Evolutionary conservation across 2,113 vertebrate genomes (phyloP).

Genomic region (Chloroceryle aenea): DNA sequence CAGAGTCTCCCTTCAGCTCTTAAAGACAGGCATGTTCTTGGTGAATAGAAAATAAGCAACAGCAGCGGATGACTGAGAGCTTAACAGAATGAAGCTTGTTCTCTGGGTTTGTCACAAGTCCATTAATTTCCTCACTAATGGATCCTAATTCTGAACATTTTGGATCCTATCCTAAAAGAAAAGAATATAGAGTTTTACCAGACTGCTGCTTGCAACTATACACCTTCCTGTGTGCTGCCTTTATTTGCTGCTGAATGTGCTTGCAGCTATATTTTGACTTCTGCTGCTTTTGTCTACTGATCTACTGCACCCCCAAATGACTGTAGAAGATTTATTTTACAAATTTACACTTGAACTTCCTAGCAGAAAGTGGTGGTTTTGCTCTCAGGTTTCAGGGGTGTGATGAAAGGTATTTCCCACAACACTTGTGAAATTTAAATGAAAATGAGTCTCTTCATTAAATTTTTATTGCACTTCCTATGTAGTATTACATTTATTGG

Average conservation of each 20-base stretch:
- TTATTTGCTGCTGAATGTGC: not conserved
- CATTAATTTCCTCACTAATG: not conserved
- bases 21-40: not conserved
- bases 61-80: not conserved
- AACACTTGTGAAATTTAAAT: slow-evolving; percentile 2
- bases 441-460: not conserved
- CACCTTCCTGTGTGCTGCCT: not conserved
- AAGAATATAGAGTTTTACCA: not conserved
- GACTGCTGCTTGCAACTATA: not conserved
- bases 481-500: not conserved
- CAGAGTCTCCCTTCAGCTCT: not conserved
- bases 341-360: slow-evolving; percentile 34
- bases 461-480: not conserved
- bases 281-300: slow-evolving; percentile 5
- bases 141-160: slow-evolving; percentile 1
- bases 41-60: not conserved
- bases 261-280: not conserved
- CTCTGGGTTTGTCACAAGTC: not conserved
- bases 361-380: not conserved
- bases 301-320: slow-evolving; percentile 7
- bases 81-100: not conserved
- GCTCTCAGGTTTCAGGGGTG: not conserved
- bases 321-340: slow-evolving; percentile 3
- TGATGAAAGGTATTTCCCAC: not conserved
- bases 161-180: not conserved